These are phyloP conservation scores for Micromys minutus DNA, from an alignment of 2,113 vertebrate species.

Conservation along the genomic window DNA sequence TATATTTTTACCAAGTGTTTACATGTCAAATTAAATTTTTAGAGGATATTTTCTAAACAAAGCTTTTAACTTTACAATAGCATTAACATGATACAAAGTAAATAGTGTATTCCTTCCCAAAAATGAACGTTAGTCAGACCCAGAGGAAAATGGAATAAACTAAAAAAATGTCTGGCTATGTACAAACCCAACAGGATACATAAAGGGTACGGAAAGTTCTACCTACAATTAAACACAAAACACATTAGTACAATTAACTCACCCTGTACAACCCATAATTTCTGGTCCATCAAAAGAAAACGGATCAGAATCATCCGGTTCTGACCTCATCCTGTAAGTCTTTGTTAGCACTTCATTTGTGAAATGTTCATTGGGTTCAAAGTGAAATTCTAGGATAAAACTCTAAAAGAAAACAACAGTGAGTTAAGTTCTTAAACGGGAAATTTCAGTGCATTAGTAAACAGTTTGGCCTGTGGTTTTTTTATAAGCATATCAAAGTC, in stretches of 20 bases:
- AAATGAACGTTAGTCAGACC: not conserved
- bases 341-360: conserved; percentile 96
- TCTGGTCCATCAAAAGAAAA: conserved; percentile 99
- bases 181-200: not conserved
- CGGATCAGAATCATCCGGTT: conserved; percentile 96
- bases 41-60: conserved; percentile 27
- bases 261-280: conserved; percentile 99
- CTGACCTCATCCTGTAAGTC: conserved; percentile 97
- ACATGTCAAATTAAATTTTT: not conserved
- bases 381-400: conserved; percentile 98
- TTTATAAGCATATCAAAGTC: not conserved
- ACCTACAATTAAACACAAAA: not conserved
- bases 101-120: not conserved
- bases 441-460: not conserved
- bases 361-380: conserved; percentile 98
- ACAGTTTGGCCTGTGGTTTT: not conserved
- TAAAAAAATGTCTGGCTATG: not conserved
- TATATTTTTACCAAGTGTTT: not conserved
- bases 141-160: not conserved
- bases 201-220: not conserved
- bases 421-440: not conserved
- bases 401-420: conserved; percentile 84
- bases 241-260: conserved; percentile 77
- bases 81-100: not conserved
- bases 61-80: not conserved